phyloP scores from a whole-genome alignment of 2,113 vertebrate genomes.

The Oceanites oceanicus region DNA sequence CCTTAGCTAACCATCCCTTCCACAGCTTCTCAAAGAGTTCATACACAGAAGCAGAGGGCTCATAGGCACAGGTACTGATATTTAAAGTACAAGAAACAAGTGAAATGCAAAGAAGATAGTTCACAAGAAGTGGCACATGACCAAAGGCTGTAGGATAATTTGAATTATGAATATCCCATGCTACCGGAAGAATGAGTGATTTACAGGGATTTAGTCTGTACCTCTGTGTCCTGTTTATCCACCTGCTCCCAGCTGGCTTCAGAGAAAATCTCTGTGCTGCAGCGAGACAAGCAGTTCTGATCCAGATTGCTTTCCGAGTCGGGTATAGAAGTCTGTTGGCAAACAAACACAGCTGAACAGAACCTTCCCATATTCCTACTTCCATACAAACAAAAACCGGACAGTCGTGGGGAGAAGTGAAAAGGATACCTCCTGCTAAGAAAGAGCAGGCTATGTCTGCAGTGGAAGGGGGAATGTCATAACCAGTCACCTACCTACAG shows the following conservation, averaged over 20 bases:
- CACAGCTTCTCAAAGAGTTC: neutral
- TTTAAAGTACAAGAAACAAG: neutral
- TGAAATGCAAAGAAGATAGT: neutral
- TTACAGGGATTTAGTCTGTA: conserved; percentile 76
- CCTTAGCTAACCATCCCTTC: neutral
- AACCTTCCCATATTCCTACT: conserved; percentile 38
- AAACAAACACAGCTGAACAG: conserved; percentile 81
- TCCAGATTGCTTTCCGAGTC: conserved; percentile 95
- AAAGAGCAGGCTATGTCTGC: neutral
- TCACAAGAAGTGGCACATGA: neutral
- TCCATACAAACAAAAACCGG: neutral
- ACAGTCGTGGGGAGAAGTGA: neutral
- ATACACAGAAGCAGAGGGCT: conserved; percentile 5
- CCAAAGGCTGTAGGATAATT: neutral
- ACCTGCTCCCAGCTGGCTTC: conserved; percentile 99
- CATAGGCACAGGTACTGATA: conserved; percentile 34
- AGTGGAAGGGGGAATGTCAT: rapidly evolving
- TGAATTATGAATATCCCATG: neutral
- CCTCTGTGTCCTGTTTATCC: conserved; percentile 97
- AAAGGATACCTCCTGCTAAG: neutral
- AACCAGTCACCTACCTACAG: neutral
- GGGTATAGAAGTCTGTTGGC: conserved; percentile 90
- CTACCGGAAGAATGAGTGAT: neutral
- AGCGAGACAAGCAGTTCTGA: conserved; percentile 94
- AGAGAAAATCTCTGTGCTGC: conserved; percentile 97